Base-by-base conservation (phyloP, 2,888 invertebrate species). In the Lycia hirtaria region DNA sequence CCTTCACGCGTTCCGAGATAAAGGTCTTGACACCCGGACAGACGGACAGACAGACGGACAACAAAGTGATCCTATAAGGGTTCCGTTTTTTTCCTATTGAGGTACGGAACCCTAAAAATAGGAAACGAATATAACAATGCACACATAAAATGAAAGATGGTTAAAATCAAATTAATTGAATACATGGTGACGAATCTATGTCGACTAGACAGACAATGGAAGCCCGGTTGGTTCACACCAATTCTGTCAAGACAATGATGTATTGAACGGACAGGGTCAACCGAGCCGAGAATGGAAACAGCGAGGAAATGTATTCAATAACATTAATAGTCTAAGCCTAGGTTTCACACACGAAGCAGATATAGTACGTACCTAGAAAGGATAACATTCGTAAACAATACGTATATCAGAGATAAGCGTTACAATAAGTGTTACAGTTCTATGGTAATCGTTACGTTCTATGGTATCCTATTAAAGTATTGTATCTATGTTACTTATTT, bases 221-320 rank as follows among this genome's bases (percentile, higher is more conserved):
- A 26, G 43, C 57, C 51, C 58, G 41, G 60, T 60, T 60, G 48
- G 53, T 62, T 66, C 66, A 66, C 65, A 60, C 65, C 69, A 69
- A 70, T 71, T 65, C 64, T 56, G 65, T 56, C 49, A 60, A 68
- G 64, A 75, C 75, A 74, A 73, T 74, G 68, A 72, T 65, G 64
- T 65, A 69, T 68, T 61, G 60, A 69, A 61, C 58, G 56, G 60
- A 63, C 68, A 66, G 67, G 70, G 67, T 66, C 65, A 66, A 68
- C 58, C 64, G 32, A 64, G 65, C 64, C 62, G 52, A 67, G 67
- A 72, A 73, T 68, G 68, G 64, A 65, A 65, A 65, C 60, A 62
- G 56, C 56, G 60, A 64, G 64, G 65, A 65, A 68, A 67, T 64
- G 57, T 56, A 60, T 65, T 61, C 68, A 59, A 71, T 68, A 70